phyloP scores from a whole-genome alignment of 2,797 vertebrate species.

The Vireo griseus region DNA sequence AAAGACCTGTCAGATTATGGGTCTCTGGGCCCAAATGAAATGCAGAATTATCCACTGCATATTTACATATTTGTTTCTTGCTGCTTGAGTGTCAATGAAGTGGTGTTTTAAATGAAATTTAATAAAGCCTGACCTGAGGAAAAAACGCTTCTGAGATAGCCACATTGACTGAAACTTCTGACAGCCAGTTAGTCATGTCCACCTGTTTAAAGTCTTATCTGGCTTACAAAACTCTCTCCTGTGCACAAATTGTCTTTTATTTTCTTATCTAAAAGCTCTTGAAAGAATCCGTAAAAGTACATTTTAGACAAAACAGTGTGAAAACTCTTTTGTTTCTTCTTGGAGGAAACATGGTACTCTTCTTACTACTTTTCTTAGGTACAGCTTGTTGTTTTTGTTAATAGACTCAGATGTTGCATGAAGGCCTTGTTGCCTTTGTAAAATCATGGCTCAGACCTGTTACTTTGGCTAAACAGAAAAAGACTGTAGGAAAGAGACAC shows the following conservation, averaged over 20 bases:
- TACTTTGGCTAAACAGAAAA: too few relatives aligned
- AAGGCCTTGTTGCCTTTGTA: too few relatives aligned
- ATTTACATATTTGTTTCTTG: neutral
- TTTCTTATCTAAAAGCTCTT: neutral
- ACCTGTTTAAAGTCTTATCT: neutral
- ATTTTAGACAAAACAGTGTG: neutral
- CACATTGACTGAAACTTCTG: neutral
- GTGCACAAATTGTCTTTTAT: neutral
- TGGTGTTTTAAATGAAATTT: neutral
- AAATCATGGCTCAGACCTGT: too few relatives aligned
- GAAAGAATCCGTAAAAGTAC: neutral
- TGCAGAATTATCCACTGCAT: neutral
- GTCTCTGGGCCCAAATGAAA: neutral
- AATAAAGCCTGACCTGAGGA: neutral
- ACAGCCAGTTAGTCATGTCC: neutral
- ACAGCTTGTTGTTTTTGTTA: neutral
- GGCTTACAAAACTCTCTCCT: neutral
- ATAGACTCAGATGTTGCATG: neutral
- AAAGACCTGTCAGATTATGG: neutral
- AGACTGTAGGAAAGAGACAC: too few relatives aligned
- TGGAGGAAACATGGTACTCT: neutral
- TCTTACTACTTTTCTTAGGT: neutral
- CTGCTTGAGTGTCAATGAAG: neutral
- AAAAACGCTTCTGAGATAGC: neutral
- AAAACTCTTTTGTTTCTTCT: neutral